Evolutionary conservation across 2,113 vertebrate genomes (phyloP).

Genomic region (Cercopithecus mona): DNA sequence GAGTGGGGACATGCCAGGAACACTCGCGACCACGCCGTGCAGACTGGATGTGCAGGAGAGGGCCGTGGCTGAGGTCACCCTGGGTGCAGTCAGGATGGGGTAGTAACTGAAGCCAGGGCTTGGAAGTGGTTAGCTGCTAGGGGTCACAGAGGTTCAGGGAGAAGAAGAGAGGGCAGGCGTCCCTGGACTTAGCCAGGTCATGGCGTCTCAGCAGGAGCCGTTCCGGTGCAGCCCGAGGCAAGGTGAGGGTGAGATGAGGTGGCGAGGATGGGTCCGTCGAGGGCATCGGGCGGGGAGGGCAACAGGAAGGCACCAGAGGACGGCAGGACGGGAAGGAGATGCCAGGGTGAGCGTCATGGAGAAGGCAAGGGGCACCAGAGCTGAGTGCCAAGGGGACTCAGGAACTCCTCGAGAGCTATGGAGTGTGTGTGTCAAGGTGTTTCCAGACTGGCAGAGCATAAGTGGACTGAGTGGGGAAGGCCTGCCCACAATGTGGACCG

Average conservation of each 20-base stretch:
- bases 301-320: background rate
- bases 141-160: background rate
- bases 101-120: background rate
- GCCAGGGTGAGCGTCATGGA: fast-evolving
- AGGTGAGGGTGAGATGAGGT: fast-evolving
- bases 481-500: background rate
- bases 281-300: fast-evolving
- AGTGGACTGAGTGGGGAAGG: background rate
- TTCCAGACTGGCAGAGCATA: background rate
- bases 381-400: background rate
- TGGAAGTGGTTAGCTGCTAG: background rate
- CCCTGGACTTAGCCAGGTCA: background rate
- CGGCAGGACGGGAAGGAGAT: fast-evolving
- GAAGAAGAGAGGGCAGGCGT: background rate
- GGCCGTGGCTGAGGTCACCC: background rate
- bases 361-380: background rate
- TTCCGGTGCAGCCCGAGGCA: too few relatives aligned
- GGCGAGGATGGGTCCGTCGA: fast-evolving
- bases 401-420: background rate
- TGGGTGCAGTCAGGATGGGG: background rate
- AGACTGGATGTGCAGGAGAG: background rate
- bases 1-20: background rate
- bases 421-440: background rate
- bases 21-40: background rate
- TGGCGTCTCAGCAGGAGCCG: background rate